Conservation (phyloP, 2,888 invertebrate species). For the Toxonevra muliebris region DNA sequence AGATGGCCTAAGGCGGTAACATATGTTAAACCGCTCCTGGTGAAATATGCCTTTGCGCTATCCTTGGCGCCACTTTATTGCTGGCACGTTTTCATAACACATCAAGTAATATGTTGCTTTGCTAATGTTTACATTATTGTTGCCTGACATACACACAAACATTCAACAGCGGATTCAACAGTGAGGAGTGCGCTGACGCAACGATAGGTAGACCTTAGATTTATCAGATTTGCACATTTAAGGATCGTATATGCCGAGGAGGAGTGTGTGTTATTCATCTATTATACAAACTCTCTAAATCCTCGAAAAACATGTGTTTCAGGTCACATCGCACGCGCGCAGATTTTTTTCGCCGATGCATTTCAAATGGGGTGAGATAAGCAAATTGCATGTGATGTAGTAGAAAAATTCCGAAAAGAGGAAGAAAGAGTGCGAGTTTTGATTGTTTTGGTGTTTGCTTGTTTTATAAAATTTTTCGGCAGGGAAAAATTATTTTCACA, state of each 20-base stretch:
- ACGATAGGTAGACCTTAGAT: constrained; percentile 7
- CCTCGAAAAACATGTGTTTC: constrained; percentile 62
- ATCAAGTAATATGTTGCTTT: constrained; percentile 45
- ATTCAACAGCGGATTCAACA: constrained; percentile 31
- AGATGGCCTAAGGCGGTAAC: no score
- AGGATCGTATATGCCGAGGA: not conserved
- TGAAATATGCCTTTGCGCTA: no score
- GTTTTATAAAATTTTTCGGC: constrained; percentile 44
- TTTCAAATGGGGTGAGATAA: no score
- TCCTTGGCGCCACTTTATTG: constrained; percentile 28
- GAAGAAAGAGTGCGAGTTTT: constrained; percentile 23
- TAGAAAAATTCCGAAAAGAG: no score
- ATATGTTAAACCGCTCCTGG: no score
- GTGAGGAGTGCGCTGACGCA: constrained; percentile 4
- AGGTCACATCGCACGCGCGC: constrained; percentile 59
- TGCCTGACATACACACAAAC: constrained; percentile 34
- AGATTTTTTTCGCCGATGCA: constrained; percentile 21
- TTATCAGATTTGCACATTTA: constrained; percentile 2
- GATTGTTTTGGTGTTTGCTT: constrained; percentile 58
- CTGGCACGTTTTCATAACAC: constrained; percentile 42
- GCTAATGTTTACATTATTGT: constrained; percentile 53
- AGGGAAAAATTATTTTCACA: constrained; percentile 36
- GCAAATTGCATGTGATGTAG: no score
- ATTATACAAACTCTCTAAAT: constrained; percentile 38
- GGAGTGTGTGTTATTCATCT: not conserved